Evolutionary conservation across 1,140 invertebrate genomes (phyloP).

Genomic region (Drosophila pectinifera): DNA sequence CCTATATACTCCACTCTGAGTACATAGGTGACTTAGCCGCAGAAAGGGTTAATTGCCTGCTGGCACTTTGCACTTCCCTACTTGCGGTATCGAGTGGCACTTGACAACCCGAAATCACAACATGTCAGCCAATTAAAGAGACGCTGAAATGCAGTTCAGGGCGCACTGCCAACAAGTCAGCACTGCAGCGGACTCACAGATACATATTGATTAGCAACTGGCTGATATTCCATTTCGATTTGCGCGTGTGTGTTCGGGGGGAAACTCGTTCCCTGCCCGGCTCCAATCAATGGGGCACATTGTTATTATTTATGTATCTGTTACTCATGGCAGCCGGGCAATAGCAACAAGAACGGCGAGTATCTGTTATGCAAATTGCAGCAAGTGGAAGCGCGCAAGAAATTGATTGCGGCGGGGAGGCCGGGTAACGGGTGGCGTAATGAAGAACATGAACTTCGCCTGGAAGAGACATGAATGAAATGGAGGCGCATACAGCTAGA

Average conservation of each 20-base stretch:
- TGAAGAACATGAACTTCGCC: constrained; percentile 59
- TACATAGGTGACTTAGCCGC: neutral
- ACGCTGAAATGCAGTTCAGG: constrained; percentile 55
- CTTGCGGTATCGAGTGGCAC: constrained; percentile 11
- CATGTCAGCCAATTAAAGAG: constrained; percentile 79
- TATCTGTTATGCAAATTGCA: constrained; percentile 57
- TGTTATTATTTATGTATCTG: constrained; percentile 79
- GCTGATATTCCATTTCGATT: constrained; percentile 64
- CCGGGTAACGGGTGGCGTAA: constrained; percentile 29
- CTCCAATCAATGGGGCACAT: constrained; percentile 74
- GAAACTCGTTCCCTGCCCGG: constrained; percentile 65
- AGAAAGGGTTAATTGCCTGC: constrained; percentile 47
- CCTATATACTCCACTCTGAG: neutral
- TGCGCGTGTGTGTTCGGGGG: constrained; percentile 14
- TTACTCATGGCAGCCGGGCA: constrained; percentile 76
- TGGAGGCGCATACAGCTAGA: constrained; percentile 11
- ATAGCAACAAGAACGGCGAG: constrained; percentile 40
- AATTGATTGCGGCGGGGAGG: constrained; percentile 59
- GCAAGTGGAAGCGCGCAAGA: constrained; percentile 59
- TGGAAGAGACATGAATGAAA: constrained; percentile 59
- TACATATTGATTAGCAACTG: constrained; percentile 62
- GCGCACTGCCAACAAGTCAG: constrained; percentile 31
- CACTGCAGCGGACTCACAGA: constrained; percentile 28
- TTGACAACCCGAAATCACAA: constrained; percentile 79
- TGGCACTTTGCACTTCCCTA: constrained; percentile 39